phyloP scores from a whole-genome alignment of 2,888 invertebrate genomes.

The Drosophila nr. medialis region DNA sequence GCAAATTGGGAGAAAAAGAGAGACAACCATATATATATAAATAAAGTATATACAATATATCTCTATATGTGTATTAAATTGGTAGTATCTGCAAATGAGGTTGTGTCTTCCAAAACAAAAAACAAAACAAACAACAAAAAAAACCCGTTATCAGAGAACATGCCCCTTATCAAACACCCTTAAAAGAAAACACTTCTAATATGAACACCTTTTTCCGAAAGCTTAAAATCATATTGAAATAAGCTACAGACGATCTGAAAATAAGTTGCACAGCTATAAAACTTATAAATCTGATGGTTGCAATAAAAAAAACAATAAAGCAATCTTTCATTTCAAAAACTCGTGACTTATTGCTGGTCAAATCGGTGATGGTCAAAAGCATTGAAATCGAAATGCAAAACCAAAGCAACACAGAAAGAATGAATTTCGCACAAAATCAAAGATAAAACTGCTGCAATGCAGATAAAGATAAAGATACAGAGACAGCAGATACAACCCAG shows the following conservation, averaged over 20 bases:
- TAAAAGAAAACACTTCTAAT: neutral
- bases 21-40: neutral
- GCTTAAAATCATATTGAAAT: neutral
- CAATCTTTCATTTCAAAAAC: neutral
- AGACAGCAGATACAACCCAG: neutral
- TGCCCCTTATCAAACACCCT: neutral
- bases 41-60: neutral
- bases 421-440: slow-evolving; percentile 5
- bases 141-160: neutral
- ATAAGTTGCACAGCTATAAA: neutral
- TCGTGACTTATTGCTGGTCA: neutral
- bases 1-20: neutral
- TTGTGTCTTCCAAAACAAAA: neutral
- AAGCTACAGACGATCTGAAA: neutral
- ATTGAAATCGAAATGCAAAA: slow-evolving; percentile 15
- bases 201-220: neutral
- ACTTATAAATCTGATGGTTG: neutral
- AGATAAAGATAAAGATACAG: slow-evolving; percentile 11
- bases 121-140: no score
- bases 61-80: neutral
- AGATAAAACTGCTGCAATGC: slow-evolving; percentile 23
- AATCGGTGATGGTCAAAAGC: slow-evolving; percentile 2
- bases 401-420: neutral
- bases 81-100: slow-evolving; percentile 5
- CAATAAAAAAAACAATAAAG: neutral